These are phyloP conservation scores for Lichenostomus cassidix DNA, from an alignment of 2,113 vertebrate species.

Conservation along the genomic window DNA sequence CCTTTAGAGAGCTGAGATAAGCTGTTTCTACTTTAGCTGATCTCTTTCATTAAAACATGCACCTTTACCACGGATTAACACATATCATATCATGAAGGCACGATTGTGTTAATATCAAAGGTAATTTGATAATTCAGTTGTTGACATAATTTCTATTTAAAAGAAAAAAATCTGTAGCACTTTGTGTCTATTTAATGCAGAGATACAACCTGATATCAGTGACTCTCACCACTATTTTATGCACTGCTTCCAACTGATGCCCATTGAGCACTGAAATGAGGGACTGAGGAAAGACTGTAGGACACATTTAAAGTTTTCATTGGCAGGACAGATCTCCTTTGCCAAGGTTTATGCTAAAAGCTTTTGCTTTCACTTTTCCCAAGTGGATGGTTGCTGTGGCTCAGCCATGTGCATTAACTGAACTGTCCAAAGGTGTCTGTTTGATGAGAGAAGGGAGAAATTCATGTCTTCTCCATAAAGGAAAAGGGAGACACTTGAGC, in stretches of 20 bases:
- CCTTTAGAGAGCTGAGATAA: background rate
- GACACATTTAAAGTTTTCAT: background rate
- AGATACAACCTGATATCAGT: background rate
- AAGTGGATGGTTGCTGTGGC: rapidly evolving
- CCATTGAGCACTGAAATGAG: background rate
- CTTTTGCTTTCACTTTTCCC: background rate
- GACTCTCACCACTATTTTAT: background rate
- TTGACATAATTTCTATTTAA: background rate
- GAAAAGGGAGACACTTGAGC: background rate
- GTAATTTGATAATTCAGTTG: background rate
- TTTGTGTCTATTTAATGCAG: background rate
- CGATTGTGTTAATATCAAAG: background rate
- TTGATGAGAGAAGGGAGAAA: background rate
- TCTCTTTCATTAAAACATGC: background rate
- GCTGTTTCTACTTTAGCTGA: background rate
- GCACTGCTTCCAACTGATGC: background rate
- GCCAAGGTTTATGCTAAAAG: background rate
- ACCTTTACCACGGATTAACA: background rate
- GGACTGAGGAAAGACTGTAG: background rate
- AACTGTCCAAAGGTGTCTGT: background rate
- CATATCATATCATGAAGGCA: rapidly evolving
- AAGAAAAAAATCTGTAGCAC: background rate
- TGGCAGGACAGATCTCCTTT: background rate
- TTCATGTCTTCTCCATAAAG: background rate
- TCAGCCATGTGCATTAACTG: background rate